These are phyloP conservation scores for Leistus spinibarbis DNA, from an alignment of 2,888 invertebrate species.

Conservation along the genomic window DNA sequence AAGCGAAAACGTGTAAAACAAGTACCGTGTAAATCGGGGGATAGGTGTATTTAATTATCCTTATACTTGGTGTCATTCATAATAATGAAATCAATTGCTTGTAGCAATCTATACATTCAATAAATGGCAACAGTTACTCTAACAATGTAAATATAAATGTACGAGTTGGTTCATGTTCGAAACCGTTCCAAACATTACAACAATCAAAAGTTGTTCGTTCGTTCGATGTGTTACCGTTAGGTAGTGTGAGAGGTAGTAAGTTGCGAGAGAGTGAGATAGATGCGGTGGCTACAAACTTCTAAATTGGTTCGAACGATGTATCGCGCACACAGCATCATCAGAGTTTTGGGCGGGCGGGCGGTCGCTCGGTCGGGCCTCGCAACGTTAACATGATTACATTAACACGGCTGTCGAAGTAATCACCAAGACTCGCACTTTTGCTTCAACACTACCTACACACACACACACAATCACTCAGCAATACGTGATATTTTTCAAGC, in stretches of 20 bases:
- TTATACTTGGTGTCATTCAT: no score
- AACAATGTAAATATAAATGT: neutral
- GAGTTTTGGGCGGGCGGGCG: neutral
- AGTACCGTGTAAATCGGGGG: no score
- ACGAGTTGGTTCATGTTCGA: neutral
- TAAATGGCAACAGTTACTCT: neutral
- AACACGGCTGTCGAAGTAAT: slow-evolving; percentile 32
- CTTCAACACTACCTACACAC: neutral
- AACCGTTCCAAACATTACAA: neutral
- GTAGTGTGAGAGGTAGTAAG: neutral
- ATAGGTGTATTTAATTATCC: no score
- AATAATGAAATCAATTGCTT: neutral
- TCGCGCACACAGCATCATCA: neutral
- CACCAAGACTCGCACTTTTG: slow-evolving; percentile 26
- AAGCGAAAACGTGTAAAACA: no score
- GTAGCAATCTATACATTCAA: neutral
- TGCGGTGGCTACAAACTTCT: neutral
- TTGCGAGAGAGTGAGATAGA: neutral
- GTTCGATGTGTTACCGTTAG: neutral
- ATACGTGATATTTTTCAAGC: neutral
- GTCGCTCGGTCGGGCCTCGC: neutral
- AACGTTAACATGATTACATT: slow-evolving; percentile 15
- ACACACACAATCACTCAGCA: neutral
- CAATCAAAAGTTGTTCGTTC: neutral
- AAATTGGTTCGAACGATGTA: neutral